Conservation (phyloP, 2,888 invertebrate species). For the Diadromus collaris region DNA sequence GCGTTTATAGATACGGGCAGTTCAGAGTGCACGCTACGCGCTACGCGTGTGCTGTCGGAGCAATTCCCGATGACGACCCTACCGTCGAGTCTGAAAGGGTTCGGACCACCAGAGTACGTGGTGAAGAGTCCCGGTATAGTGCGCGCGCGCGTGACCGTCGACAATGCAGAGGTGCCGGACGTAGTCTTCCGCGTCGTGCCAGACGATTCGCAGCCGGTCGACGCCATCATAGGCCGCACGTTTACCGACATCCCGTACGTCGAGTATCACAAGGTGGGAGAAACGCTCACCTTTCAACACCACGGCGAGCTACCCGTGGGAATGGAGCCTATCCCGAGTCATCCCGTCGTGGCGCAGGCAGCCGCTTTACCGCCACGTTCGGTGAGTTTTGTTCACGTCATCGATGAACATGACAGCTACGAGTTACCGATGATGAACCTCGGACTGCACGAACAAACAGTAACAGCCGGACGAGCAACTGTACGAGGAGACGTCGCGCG, state of each 20-base stretch:
- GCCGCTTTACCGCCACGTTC: not conserved
- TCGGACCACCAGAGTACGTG: not conserved
- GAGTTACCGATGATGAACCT: not conserved
- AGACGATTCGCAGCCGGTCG: not conserved
- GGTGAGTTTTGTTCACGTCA: not conserved
- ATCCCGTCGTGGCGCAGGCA: not conserved
- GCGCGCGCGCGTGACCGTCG: not conserved
- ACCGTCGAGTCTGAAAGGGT: not conserved
- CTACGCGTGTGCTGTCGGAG: slow-evolving; percentile 2
- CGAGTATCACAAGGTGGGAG: slow-evolving; percentile 19
- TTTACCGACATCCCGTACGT: slow-evolving; percentile 5
- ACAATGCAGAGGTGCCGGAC: not conserved
- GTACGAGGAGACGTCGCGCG: not conserved
- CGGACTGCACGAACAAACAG: not conserved
- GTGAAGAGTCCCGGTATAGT: slow-evolving; percentile 8
- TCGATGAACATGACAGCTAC: not conserved
- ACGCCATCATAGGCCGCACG: slow-evolving; percentile 14
- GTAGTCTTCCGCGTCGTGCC: not conserved
- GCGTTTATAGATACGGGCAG: slow-evolving; percentile 21
- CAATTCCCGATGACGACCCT: not conserved
- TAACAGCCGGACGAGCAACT: too few species aligned
- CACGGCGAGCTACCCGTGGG: not conserved
- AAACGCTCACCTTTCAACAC: slow-evolving; percentile 5
- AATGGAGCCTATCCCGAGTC: not conserved
- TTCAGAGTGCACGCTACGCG: slow-evolving; percentile 42